Percentiles rank a stretch among this genome's conserved stretches.
phyloP scores from a whole-genome alignment of 2,797 vertebrate species.

The Arnoldichthys spilopterus region DNA sequence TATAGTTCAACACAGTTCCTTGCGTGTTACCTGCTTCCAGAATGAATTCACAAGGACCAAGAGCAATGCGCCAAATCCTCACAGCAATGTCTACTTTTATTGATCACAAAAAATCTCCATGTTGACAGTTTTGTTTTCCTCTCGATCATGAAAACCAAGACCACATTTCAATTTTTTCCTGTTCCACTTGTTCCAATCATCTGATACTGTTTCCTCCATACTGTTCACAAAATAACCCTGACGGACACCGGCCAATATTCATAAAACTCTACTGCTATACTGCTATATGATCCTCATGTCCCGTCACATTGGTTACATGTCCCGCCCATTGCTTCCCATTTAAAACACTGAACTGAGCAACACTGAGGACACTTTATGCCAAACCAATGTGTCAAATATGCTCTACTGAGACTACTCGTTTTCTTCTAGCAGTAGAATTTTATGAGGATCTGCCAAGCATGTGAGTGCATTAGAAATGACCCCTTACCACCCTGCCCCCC shows the following conservation, averaged over 20 bases:
- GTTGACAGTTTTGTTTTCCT: slow-evolving; percentile 67
- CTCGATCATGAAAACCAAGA: slow-evolving; percentile 65
- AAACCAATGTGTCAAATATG: not conserved
- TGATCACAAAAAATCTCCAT: slow-evolving; percentile 68
- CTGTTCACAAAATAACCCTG: slow-evolving; percentile 28
- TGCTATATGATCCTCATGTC: not conserved
- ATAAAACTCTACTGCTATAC: slow-evolving; percentile 20
- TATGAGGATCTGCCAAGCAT: slow-evolving; percentile 5
- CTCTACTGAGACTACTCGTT: not conserved
- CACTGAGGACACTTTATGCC: not conserved
- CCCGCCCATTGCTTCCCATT: not conserved
- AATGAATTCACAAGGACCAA: slow-evolving; percentile 19
- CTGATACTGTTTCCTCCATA: slow-evolving; percentile 40
- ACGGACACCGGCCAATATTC: slow-evolving; percentile 8
- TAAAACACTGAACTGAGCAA: slow-evolving; percentile 8
- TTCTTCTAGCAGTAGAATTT: slow-evolving; percentile 23
- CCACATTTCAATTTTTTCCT: slow-evolving; percentile 53
- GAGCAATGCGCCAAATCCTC: slow-evolving; percentile 37
- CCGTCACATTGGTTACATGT: slow-evolving; percentile 17
- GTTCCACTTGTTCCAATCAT: slow-evolving; percentile 61
- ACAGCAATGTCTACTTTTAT: slow-evolving; percentile 72
- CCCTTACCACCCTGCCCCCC: not conserved
- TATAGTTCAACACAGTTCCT: too few relatives aligned
- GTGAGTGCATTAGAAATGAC: slow-evolving; percentile 15
- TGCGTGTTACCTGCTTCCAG: too few relatives aligned